phyloP scores from a whole-genome alignment of 2,888 invertebrate genomes.

The Noctua pronuba region DNA sequence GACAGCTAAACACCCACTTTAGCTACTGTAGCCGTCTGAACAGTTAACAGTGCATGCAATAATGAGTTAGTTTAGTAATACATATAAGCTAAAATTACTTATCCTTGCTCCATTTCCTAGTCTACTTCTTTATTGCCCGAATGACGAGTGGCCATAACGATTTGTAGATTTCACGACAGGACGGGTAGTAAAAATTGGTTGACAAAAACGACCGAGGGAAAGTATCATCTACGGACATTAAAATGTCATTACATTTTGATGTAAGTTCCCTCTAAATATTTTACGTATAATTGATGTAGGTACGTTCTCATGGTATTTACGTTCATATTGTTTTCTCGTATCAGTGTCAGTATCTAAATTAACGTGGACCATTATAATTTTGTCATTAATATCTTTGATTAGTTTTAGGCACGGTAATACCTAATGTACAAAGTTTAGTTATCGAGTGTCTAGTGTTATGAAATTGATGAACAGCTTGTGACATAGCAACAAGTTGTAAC shows the following conservation, averaged over 20 bases:
- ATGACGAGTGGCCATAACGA: constrained; percentile 14
- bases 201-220: constrained; percentile 41
- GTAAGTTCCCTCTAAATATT: constrained; percentile 43
- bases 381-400: constrained; percentile 39
- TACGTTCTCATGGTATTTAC: constrained; percentile 57
- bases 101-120: constrained; percentile 74
- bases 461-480: constrained; percentile 42
- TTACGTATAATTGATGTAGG: constrained; percentile 46
- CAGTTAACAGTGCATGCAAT: constrained; percentile 65
- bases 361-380: constrained; percentile 29
- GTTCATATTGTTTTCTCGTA: constrained; percentile 56
- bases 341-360: constrained; percentile 33
- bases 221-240: constrained; percentile 56
- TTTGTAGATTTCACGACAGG: constrained; percentile 24
- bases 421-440: constrained; percentile 26
- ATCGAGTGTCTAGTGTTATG: constrained; percentile 23
- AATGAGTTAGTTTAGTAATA: constrained; percentile 78
- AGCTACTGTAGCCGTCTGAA: constrained; percentile 35
- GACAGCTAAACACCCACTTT: constrained; percentile 66
- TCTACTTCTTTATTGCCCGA: constrained; percentile 24
- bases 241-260: constrained; percentile 62
- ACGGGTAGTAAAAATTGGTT: constrained; percentile 30
- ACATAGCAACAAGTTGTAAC: constrained; percentile 49
- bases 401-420: constrained; percentile 16
- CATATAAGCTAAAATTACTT: constrained; percentile 73